Conservation (phyloP, 1,140 invertebrate species). For the Cryptotermes secundus region DNA sequence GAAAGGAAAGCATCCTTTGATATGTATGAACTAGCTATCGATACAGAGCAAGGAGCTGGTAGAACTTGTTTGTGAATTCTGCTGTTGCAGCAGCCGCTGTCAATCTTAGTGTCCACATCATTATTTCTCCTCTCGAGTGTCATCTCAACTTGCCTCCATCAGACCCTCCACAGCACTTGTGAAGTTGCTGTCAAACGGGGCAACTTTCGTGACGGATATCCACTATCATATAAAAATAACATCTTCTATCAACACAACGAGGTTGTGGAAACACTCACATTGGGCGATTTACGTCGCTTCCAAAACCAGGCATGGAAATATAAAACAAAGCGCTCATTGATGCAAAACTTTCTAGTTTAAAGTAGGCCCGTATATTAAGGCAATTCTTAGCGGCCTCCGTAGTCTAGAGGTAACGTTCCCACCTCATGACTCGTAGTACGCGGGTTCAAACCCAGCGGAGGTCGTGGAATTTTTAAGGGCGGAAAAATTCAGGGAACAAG, state of each 20-base stretch:
- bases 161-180: neutral
- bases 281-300: too few relatives aligned
- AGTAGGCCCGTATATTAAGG: too few relatives aligned
- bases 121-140: neutral
- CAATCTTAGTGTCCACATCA: conserved; percentile 8
- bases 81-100: neutral
- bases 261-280: too few relatives aligned
- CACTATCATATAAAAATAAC: neutral
- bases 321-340: too few relatives aligned
- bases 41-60: neutral
- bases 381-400: too few relatives aligned
- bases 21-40: neutral
- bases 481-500: too few relatives aligned
- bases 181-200: neutral
- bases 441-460: too few relatives aligned
- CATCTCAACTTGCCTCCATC: neutral
- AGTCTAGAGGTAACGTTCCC: too few relatives aligned
- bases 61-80: neutral
- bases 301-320: too few relatives aligned
- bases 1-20: neutral
- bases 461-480: too few relatives aligned
- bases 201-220: neutral
- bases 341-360: too few relatives aligned
- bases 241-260: neutral
- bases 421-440: too few relatives aligned